These are phyloP conservation scores for Tinamus guttatus DNA, from an alignment of 2,113 vertebrate genomes.

Conservation along the genomic window DNA sequence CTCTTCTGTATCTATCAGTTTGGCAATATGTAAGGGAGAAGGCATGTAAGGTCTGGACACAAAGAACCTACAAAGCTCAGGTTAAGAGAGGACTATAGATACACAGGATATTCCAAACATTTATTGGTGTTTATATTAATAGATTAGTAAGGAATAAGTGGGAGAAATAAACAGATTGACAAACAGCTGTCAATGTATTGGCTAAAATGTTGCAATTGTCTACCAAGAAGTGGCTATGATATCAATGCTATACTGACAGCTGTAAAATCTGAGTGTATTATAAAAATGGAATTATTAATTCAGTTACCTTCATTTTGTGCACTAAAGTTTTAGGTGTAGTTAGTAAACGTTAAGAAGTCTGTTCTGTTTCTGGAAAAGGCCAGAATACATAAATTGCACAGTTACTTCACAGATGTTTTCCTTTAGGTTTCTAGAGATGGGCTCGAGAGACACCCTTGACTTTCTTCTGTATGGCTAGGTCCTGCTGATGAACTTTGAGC, in stretches of 20 bases:
- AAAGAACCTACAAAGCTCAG: not conserved
- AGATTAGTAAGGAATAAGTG: not conserved
- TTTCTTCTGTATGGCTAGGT: not conserved
- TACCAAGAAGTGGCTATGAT: not conserved
- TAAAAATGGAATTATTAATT: not conserved
- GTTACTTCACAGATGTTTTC: not conserved
- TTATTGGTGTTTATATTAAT: not conserved
- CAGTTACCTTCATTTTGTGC: not conserved
- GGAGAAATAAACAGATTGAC: not conserved
- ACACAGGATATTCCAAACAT: not conserved
- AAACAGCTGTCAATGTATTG: not conserved
- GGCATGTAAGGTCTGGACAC: not conserved
- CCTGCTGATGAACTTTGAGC: not conserved
- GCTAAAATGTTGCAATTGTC: not conserved
- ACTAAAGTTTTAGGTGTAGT: not conserved
- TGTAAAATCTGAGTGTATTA: not conserved
- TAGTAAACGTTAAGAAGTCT: not conserved
- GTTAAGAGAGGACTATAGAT: not conserved
- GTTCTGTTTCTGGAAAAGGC: not conserved
- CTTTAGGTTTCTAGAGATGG: not conserved
- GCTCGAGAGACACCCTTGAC: not conserved
- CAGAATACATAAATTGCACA: not conserved
- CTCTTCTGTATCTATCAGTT: not conserved
- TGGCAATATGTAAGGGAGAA: not conserved
- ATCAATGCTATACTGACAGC: not conserved